These are phyloP conservation scores for Aurelia sp. DNA, from an alignment of 30 jellyfish, hydroid and myxozoan genomes.

Conservation along the genomic window DNA sequence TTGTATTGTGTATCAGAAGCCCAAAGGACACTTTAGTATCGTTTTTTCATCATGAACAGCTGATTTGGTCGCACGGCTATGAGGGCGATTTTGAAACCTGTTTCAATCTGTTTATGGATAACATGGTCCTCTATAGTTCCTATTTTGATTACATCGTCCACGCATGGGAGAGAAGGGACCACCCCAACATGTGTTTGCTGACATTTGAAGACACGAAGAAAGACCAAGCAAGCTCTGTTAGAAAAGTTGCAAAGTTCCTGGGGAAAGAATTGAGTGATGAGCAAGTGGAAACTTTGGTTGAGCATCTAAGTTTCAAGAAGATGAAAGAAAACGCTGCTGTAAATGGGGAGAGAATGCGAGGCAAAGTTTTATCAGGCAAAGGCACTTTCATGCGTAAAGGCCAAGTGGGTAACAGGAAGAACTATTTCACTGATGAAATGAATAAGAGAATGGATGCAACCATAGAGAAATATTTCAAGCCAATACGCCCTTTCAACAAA, in stretches of 20 bases:
- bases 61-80: not conserved
- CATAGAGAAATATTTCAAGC: conserved; percentile 12
- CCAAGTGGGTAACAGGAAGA: conserved; percentile 69
- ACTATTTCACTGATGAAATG: conserved; percentile 69
- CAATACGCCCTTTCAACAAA: too few relatives aligned
- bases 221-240: conserved; percentile 7
- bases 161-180: conserved; percentile 43
- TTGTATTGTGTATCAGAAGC: conserved; percentile 39
- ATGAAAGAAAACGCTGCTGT: conserved; percentile 24
- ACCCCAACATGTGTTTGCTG: conserved; percentile 37
- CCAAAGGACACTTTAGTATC: conserved; percentile 63
- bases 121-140: conserved; percentile 22
- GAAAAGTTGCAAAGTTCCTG: conserved; percentile 39
- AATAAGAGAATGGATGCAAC: conserved; percentile 34
- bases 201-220: conserved; percentile 41
- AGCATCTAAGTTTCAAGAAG: conserved; percentile 31
- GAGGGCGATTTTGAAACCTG: conserved; percentile 24
- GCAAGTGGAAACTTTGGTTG: conserved; percentile 14
- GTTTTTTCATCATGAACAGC: conserved; percentile 35
- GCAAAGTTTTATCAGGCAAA: conserved; percentile 21
- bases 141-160: conserved; percentile 24
- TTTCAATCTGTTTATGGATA: conserved; percentile 15
- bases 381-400: conserved; percentile 56
- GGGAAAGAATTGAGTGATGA: conserved; percentile 22
- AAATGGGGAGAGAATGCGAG: conserved; percentile 12